A percentile compares a stretch with the other conserved stretches of the same genome.
Evolutionary conservation across 2,797 vertebrate genomes (phyloP).

Genomic region (Spinus olivaceus): DNA sequence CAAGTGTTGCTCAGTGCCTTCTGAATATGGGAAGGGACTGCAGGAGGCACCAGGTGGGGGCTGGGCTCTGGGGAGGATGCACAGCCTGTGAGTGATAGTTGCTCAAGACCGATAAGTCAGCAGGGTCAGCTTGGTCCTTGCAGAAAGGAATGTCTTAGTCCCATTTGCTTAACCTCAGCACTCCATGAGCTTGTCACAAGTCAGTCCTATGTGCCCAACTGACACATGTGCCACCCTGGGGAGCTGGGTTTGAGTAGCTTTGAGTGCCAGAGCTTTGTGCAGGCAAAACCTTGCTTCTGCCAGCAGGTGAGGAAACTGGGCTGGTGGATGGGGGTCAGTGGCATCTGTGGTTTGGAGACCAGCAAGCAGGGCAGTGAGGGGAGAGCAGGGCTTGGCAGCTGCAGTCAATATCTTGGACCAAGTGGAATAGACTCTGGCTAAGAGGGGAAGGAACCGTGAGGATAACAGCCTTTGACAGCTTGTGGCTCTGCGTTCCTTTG

Average conservation of each 20-base stretch:
- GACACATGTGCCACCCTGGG: rapidly evolving
- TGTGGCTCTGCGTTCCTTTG: background rate
- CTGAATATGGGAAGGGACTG: background rate
- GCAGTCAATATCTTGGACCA: background rate
- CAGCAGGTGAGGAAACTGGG: background rate
- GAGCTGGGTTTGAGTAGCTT: background rate
- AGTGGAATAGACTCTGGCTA: background rate
- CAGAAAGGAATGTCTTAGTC: background rate
- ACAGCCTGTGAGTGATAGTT: background rate
- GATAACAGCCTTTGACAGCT: background rate
- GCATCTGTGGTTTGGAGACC: background rate
- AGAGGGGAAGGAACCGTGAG: background rate
- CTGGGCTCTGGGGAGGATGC: no score
- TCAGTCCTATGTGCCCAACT: rapidly evolving
- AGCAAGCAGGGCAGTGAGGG: background rate
- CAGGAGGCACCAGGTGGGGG: background rate
- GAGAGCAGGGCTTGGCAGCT: background rate
- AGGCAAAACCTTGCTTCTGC: background rate
- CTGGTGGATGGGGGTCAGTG: background rate
- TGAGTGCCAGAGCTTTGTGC: background rate
- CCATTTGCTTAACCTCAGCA: background rate
- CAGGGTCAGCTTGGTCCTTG: background rate
- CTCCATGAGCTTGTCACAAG: rapidly evolving
- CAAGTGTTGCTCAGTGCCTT: background rate
- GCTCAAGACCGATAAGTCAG: rapidly evolving